Conservation (phyloP, 1,140 invertebrate species). For the Samia ricini region DNA sequence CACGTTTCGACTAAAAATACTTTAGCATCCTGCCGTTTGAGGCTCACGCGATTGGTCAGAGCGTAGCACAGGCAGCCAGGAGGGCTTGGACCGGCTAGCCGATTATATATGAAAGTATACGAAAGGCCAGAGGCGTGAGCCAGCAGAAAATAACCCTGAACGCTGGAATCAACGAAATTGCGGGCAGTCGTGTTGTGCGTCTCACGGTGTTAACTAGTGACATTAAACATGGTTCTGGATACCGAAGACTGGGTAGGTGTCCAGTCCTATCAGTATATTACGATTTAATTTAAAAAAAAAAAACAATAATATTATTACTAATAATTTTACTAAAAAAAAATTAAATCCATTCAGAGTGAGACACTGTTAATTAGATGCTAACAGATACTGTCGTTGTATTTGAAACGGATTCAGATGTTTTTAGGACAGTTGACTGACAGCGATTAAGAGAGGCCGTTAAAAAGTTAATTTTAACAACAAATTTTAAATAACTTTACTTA, state of each 20-base stretch:
- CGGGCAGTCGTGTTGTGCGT: slow-evolving; percentile 75
- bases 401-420: slow-evolving; percentile 22
- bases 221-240: slow-evolving; percentile 72
- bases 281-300: neutral
- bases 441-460: slow-evolving; percentile 13
- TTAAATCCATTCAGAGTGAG: slow-evolving; percentile 6
- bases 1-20: slow-evolving; percentile 74
- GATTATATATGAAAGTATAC: slow-evolving; percentile 61
- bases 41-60: slow-evolving; percentile 65
- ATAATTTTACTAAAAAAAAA: neutral
- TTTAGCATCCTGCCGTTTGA: slow-evolving; percentile 73
- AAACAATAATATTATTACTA: neutral
- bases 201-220: slow-evolving; percentile 75
- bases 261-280: slow-evolving; percentile 4
- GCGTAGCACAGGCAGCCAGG: slow-evolving; percentile 55
- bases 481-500: slow-evolving; percentile 12
- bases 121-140: slow-evolving; percentile 55
- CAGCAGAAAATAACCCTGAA: slow-evolving; percentile 76
- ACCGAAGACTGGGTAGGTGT: slow-evolving; percentile 74
- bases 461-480: slow-evolving; percentile 18
- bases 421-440: slow-evolving; percentile 25
- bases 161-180: slow-evolving; percentile 59
- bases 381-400: slow-evolving; percentile 29
- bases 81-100: slow-evolving; percentile 40
- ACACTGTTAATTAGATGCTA: slow-evolving; percentile 24